Base-by-base conservation (phyloP, 2,113 vertebrate species). In the Zingel zingel region DNA sequence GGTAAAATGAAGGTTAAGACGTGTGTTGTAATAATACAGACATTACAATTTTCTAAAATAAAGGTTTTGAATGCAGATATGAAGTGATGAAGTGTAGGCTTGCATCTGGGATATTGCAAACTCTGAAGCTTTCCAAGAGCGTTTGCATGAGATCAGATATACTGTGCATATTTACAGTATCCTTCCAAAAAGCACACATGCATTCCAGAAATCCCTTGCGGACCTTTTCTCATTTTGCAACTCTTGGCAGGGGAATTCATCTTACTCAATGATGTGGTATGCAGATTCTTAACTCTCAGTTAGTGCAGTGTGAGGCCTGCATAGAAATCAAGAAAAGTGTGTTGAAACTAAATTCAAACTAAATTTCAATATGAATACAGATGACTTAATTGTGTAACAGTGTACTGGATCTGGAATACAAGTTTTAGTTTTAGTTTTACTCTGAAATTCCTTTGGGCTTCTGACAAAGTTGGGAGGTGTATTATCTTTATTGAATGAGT, bases 241-340 rank as follows among this genome's bases (percentile, higher is more conserved):
- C 57, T 18, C 30, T 69, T 86, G 85, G 74, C 62, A 74, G 27
- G 14, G 19, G 19, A 66, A 77, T 81, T 59, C 0, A 53, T 81
- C 36, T 70, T 50, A 81, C 53, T 83, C 70, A 78, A 2, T 10
- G 19, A 3, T 63, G 54, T 48, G 69, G 74, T 73, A 84, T 89
- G 77, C 58, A 33, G 27, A 4, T 7, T 58, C 13, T 56, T 13
- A 30, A 57, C 69, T 64, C 74, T 74, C 13, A 30, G 25, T 18
- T 30, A 50, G 59, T 53, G 36, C 54, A 48, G 18, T 51, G 64
- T 30, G 61, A 45, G 66, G 43, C 36, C 73, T 13, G 4, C 15
- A 30, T 2, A 45, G 47, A 79, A 72, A 83, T 48, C 11, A 61
- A n/a, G 6, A 6, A 53, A 21, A 70, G 6, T 15, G 0, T 21